A percentile compares a stretch with the other conserved stretches of the same genome.
Evolutionary conservation across 2,888 invertebrate species (phyloP).

Genomic region (Diplolepis rosae): DNA sequence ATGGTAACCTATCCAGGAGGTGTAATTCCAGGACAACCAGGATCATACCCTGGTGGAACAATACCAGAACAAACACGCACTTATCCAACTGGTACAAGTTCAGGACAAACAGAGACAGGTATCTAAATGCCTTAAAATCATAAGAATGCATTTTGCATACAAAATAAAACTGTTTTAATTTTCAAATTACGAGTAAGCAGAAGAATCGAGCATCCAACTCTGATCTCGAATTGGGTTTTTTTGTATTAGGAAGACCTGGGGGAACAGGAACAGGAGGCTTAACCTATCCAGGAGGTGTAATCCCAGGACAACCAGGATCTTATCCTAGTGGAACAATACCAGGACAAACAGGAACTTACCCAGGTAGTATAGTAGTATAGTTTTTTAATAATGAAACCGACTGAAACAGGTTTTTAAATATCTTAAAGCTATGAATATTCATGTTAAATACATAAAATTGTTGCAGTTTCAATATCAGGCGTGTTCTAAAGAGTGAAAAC

Average conservation of each 20-base stretch:
- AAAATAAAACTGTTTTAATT: too few relatives aligned
- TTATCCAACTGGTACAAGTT: constrained; percentile 29
- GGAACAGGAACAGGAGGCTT: constrained; percentile 39
- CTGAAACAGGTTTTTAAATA: constrained; percentile 42
- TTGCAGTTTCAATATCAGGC: constrained; percentile 5
- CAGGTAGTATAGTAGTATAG: too few relatives aligned
- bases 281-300: constrained; percentile 28
- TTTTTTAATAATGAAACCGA: too few relatives aligned
- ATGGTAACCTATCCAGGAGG: constrained; percentile 20
- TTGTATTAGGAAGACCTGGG: too few relatives aligned
- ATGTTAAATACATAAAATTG: too few relatives aligned
- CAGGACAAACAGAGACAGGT: constrained; percentile 44
- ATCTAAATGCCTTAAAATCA: constrained; percentile 36
- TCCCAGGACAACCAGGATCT: constrained; percentile 27
- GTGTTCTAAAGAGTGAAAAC: constrained; percentile 28
- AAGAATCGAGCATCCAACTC: too few relatives aligned
- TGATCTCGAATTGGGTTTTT: too few relatives aligned
- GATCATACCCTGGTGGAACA: constrained; percentile 36
- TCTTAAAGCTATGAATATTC: constrained; percentile 33
- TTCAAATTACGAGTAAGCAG: constrained; percentile 24
- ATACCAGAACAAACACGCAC: constrained; percentile 42
- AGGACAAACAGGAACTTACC: constrained; percentile 15
- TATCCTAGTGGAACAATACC: too few relatives aligned
- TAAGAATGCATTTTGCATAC: too few relatives aligned
- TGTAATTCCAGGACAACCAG: background rate